These are phyloP conservation scores for Drosophila mulleri DNA, from an alignment of 2,888 invertebrate genomes.

Conservation along the genomic window DNA sequence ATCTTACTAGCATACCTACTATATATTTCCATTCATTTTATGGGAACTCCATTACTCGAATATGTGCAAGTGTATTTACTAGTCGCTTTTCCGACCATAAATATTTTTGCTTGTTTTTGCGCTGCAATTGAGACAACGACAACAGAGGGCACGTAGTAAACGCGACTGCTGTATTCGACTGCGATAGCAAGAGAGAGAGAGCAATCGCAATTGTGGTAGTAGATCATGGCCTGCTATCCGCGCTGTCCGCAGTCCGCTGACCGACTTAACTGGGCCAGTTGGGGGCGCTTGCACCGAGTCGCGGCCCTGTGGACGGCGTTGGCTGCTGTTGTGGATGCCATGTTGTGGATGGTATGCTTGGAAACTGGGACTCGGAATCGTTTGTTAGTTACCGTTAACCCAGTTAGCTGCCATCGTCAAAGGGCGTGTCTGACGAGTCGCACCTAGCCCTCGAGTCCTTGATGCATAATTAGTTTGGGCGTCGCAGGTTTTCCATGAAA, in stretches of 20 bases:
- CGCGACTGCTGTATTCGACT: slow-evolving; percentile 20
- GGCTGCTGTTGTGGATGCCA: slow-evolving; percentile 51
- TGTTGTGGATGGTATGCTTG: slow-evolving; percentile 49
- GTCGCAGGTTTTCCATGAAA: slow-evolving; percentile 3
- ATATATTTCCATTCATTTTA: not conserved
- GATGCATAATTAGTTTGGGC: slow-evolving; percentile 45
- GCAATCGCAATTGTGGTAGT: slow-evolving; percentile 67
- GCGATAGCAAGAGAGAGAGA: slow-evolving; percentile 9
- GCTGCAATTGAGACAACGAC: slow-evolving; percentile 49
- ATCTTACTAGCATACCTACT: too few species aligned
- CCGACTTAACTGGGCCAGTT: slow-evolving; percentile 65
- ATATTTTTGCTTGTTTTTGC: slow-evolving; percentile 29
- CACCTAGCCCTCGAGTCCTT: slow-evolving; percentile 39
- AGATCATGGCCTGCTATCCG: slow-evolving; percentile 74
- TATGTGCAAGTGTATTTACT: not conserved
- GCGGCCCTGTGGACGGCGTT: slow-evolving; percentile 60
- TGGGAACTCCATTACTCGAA: not conserved
- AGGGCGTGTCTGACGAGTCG: slow-evolving; percentile 46
- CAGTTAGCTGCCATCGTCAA: slow-evolving; percentile 59
- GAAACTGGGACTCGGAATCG: slow-evolving; percentile 75
- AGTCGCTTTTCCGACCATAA: not conserved
- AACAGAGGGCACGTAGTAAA: slow-evolving; percentile 27
- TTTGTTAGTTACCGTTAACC: slow-evolving; percentile 77
- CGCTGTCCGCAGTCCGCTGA: slow-evolving; percentile 1
- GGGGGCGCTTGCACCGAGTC: slow-evolving; percentile 65